Percentiles rank a stretch among this genome's conserved stretches.
These are phyloP conservation scores for Dynastes hyllus DNA, from an alignment of 2,888 invertebrate species.

Conservation along the genomic window DNA sequence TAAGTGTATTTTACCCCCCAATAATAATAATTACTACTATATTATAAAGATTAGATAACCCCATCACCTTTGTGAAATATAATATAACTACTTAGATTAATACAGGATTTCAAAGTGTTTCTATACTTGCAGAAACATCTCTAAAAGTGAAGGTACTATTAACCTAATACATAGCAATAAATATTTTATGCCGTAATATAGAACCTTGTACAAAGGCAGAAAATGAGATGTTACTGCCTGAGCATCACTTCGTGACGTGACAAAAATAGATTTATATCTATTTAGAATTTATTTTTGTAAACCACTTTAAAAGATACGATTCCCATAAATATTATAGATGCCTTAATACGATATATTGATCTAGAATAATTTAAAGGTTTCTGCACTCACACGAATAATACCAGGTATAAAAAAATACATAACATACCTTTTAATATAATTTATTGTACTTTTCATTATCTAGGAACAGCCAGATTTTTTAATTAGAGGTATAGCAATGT, in stretches of 20 bases:
- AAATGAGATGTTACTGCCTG: slow-evolving; percentile 17
- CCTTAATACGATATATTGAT: no score
- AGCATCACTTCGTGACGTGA: slow-evolving; percentile 5
- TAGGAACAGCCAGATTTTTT: no score
- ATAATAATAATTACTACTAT: no score
- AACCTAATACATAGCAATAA: slow-evolving; percentile 19
- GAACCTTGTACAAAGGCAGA: slow-evolving; percentile 23
- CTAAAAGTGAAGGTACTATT: background rate
- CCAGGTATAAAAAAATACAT: no score
- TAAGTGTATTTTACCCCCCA: no score
- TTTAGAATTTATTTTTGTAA: slow-evolving; percentile 15
- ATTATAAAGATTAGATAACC: no score
- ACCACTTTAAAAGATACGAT: slow-evolving; percentile 2
- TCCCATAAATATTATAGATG: background rate
- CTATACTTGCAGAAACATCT: background rate
- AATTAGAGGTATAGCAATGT: no score
- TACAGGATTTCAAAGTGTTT: background rate
- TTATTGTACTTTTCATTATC: no score
- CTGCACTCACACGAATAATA: no score
- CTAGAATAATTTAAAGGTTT: no score
- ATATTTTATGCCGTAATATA: slow-evolving; percentile 31
- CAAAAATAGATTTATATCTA: slow-evolving; percentile 24
- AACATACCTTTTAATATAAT: no score
- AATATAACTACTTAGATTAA: background rate
- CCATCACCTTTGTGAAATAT: no score